These are phyloP conservation scores for Ciconia boyciana DNA, from an alignment of 2,113 vertebrate genomes.

Conservation along the genomic window DNA sequence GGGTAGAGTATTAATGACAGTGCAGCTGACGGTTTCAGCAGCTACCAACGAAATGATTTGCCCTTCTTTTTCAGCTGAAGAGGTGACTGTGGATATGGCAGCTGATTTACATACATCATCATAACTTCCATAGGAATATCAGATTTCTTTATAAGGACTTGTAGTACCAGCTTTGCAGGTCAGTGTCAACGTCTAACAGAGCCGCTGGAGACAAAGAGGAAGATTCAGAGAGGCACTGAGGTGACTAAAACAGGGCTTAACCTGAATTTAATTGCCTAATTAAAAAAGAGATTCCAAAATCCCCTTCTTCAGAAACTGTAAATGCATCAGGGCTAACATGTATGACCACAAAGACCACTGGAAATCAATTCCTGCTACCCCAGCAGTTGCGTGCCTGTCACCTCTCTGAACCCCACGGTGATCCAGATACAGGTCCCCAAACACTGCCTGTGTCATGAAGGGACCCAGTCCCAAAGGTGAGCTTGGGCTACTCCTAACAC, in stretches of 20 bases:
- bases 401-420: not conserved
- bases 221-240: not conserved
- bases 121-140: slow-evolving; percentile 30
- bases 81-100: not conserved
- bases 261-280: slow-evolving; percentile 41
- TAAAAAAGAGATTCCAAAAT: slow-evolving; percentile 10
- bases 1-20: slow-evolving; percentile 44
- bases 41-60: slow-evolving; percentile 43
- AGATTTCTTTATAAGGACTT: slow-evolving; percentile 23
- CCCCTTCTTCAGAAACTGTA: not conserved
- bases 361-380: not conserved
- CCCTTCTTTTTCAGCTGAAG: slow-evolving; percentile 56
- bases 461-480: not conserved
- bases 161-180: slow-evolving; percentile 6
- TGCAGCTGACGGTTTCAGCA: slow-evolving; percentile 58
- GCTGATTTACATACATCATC: slow-evolving; percentile 34
- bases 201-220: not conserved
- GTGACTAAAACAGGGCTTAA: slow-evolving; percentile 3
- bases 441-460: rapidly evolving
- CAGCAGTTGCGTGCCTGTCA: not conserved
- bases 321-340: not conserved
- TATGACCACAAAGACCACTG: not conserved
- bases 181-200: not conserved
- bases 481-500: not conserved
- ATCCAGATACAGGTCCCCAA: not conserved